Evolutionary conservation across 92 coral and sea anemone genomes (phyloP), one percentile per base, ranked within the genome.

Genomic region (Palythoa heliodiscus): DNA sequence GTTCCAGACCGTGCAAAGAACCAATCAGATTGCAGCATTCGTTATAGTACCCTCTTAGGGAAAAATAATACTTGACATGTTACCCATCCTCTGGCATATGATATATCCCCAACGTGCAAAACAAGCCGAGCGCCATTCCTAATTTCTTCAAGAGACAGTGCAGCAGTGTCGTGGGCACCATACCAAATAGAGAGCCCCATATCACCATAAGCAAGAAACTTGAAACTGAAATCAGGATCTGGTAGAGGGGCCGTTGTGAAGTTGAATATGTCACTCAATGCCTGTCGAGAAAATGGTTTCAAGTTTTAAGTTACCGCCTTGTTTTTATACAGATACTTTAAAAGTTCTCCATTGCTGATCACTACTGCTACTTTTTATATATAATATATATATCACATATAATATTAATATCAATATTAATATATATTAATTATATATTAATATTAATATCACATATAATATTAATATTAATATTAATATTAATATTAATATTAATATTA

Each of bases 131-230:
- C 88, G 3, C 98, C 98, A 86, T 91, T 86, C 66, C 87, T 82
- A 38, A 92, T 92, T 67, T 93, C 98, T 86, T 88, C 87, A 61
- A 92, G 81, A 9, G 90, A 88, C 29, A 87, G 89, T 25, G 73
- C 85, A 5, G 98, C 98, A 1, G 98, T 93, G 16, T 84, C 84
- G n/a, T 85, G 90, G 15, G 98, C 91, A 2, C 93, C 95, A 57
- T 90, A 88, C 74, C 72, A 70, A 20, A 88, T 75, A 0, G 91
- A 82, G 70, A 91, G 82, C 55, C 98, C 98, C 98, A 93, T 93
- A 77, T 93, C 98, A 20, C 95, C 98, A 83, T 93, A 93, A 39
- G 91, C 98, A n/a, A 93, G 88, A 48, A 93, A 93, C 88, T 92
- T 93, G 88, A 89, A 77, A 16, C 93, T 83, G 24, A 84, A 88